A percentile compares a stretch with the other conserved stretches of the same genome.
Evolutionary conservation across 2,797 vertebrate species (phyloP).

Genomic region (Lepus townsendii): DNA sequence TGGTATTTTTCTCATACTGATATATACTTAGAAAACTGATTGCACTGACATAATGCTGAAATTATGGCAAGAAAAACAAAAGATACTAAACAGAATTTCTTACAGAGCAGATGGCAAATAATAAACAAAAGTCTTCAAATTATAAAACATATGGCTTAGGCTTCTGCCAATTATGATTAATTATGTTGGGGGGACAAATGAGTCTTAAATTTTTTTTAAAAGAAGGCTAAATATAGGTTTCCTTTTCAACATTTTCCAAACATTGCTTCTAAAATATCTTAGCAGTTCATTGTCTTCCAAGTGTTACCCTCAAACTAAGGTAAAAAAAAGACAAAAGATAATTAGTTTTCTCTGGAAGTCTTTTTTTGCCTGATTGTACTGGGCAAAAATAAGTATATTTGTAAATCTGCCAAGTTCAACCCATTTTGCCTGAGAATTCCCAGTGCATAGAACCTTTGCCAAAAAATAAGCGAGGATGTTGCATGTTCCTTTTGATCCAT

Average conservation of each 20-base stretch:
- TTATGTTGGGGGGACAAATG: slow-evolving; percentile 9
- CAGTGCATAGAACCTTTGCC: background rate
- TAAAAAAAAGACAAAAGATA: slow-evolving; percentile 10
- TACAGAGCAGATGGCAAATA: slow-evolving; percentile 56
- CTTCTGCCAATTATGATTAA: slow-evolving; percentile 13
- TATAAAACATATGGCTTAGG: background rate
- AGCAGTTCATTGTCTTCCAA: slow-evolving; percentile 28
- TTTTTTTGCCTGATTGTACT: background rate
- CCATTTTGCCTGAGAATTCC: background rate
- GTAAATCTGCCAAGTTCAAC: slow-evolving; percentile 35
- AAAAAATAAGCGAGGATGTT: background rate
- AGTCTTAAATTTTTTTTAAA: slow-evolving; percentile 14
- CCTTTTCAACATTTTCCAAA: slow-evolving; percentile 10
- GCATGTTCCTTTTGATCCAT: slow-evolving; percentile 1
- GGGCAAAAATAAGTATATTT: background rate
- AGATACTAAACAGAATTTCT: background rate
- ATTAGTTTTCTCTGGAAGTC: background rate
- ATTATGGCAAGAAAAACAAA: slow-evolving; percentile 31
- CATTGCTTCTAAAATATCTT: slow-evolving; percentile 26
- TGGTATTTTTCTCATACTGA: background rate
- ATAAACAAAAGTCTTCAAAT: slow-evolving; percentile 47
- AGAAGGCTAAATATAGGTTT: slow-evolving; percentile 19
- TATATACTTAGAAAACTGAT: background rate
- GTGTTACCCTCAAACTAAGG: background rate
- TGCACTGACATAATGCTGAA: background rate